Evolutionary conservation across 1,140 invertebrate genomes (phyloP), one percentile per base, ranked within the genome.

Genomic region (Drosophila punjabiensis): DNA sequence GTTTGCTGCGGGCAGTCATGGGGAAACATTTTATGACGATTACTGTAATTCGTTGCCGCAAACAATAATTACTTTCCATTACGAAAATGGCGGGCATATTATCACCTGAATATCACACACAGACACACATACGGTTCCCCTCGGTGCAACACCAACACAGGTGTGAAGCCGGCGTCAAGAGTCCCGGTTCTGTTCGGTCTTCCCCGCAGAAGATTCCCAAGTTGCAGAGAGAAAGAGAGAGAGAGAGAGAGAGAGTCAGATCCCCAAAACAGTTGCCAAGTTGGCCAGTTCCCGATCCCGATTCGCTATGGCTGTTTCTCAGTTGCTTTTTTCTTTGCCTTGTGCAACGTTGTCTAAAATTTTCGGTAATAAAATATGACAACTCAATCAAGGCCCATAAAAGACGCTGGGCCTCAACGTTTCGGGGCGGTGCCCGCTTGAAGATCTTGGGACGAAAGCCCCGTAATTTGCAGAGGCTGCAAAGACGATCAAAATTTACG

Each of bases 21-120:
- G 91, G 91, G 91, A 92, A 92, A 92, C 91, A 89, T 92, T 92
- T 92, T 92, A 92, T 92, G 91, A 92, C 91, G 91, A 92, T 92
- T 92, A 92, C 91, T 87, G 88, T 92, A 92, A 92, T 92, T 92
- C 91, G 91, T 91, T 91, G 81, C 91, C 82, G 86, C 91, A 92
- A 90, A 92, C 91, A 92, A 92, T 91, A 92, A 92, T 92, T 92
- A 92, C 91, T 92, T 92, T 92, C 91, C 91, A 92, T 92, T 92
- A 92, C 88, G 88, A 92, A 92, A 92, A 92, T 92, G 91, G 91
- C 88, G 91, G 91, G 91, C 91, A 92, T 92, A 92, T 92, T 92
- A 92, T 92, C 91, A 92, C 91, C 91, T 92, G 91, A 92, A 90
- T 90, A 92, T 92, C 91, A 90, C 86, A 90, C 73, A 86, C 84